Evolutionary conservation across 1,140 invertebrate species (phyloP).

Genomic region (Cecropterus lyciades): DNA sequence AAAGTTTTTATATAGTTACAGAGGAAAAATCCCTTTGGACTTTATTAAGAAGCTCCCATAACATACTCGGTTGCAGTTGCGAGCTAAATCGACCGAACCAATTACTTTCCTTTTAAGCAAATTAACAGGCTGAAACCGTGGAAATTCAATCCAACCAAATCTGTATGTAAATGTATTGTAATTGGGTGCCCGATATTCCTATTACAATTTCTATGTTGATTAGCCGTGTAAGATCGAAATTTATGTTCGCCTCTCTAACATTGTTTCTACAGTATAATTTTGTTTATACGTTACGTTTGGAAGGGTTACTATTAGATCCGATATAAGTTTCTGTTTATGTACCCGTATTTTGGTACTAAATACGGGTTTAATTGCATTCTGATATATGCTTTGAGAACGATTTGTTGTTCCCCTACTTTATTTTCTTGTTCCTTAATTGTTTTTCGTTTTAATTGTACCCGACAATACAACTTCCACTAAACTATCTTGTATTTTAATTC

Average conservation of each 20-base stretch:
- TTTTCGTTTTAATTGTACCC: no score
- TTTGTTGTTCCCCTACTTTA: no score
- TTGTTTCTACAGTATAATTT: slow-evolving; percentile 69
- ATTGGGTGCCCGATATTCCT: slow-evolving; percentile 75
- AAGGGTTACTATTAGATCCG: slow-evolving; percentile 35
- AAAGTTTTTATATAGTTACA: no score
- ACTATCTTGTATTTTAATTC: no score
- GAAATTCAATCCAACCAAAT: slow-evolving; percentile 80
- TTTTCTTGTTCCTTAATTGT: no score
- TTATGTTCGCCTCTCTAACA: slow-evolving; percentile 56
- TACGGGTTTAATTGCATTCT: slow-evolving; percentile 30
- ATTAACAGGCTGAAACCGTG: slow-evolving; percentile 73
- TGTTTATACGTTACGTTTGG: slow-evolving; percentile 48
- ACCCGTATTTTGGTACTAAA: slow-evolving; percentile 34
- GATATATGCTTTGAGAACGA: slow-evolving; percentile 10
- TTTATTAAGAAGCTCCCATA: not conserved
- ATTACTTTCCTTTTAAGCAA: slow-evolving; percentile 82
- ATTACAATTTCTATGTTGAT: slow-evolving; percentile 79
- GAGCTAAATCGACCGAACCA: slow-evolving; percentile 64
- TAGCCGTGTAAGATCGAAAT: slow-evolving; percentile 65
- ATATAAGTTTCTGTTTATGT: slow-evolving; percentile 38
- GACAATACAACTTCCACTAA: no score
- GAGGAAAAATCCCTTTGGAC: not conserved
- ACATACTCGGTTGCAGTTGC: slow-evolving; percentile 44
- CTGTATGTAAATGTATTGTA: slow-evolving; percentile 82